Evolutionary conservation across 2,888 invertebrate genomes (phyloP).

Genomic region (Drosophila fulvimacula): DNA sequence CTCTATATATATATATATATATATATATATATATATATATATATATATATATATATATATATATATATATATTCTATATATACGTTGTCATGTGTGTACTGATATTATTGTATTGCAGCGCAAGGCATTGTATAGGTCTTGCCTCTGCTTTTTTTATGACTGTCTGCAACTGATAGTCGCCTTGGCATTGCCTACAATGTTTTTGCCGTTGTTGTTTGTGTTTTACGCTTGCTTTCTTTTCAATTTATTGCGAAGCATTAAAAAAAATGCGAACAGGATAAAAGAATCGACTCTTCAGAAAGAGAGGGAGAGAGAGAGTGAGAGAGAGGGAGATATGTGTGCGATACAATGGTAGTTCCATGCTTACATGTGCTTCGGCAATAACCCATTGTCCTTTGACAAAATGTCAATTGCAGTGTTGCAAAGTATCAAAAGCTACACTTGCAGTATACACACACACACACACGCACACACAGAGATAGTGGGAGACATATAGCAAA

Average conservation of each 20-base stretch:
- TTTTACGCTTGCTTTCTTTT: slow-evolving; percentile 75
- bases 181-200: slow-evolving; percentile 65
- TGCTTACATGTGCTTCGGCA: slow-evolving; percentile 32
- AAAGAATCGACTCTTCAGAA: slow-evolving; percentile 15
- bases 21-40: slow-evolving; percentile 18
- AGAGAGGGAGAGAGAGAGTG: not conserved
- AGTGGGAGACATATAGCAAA: slow-evolving; percentile 8
- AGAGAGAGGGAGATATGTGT: slow-evolving; percentile 36
- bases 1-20: not conserved
- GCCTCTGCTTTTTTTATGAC: slow-evolving; percentile 51
- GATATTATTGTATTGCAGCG: slow-evolving; percentile 48
- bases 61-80: slow-evolving; percentile 11
- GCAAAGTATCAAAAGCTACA: slow-evolving; percentile 61
- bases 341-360: slow-evolving; percentile 37
- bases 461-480: not conserved
- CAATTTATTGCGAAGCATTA: slow-evolving; percentile 77
- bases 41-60: slow-evolving; percentile 7
- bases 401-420: slow-evolving; percentile 68
- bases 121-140: slow-evolving; percentile 63
- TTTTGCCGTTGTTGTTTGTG: slow-evolving; percentile 43
- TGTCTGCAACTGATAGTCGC: slow-evolving; percentile 76
- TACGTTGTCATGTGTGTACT: slow-evolving; percentile 15
- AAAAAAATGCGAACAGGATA: slow-evolving; percentile 29
- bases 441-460: slow-evolving; percentile 7
- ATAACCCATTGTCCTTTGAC: slow-evolving; percentile 64